Conservation (phyloP, 2,888 invertebrate species). For the Ditylenchus weischeri region DNA sequence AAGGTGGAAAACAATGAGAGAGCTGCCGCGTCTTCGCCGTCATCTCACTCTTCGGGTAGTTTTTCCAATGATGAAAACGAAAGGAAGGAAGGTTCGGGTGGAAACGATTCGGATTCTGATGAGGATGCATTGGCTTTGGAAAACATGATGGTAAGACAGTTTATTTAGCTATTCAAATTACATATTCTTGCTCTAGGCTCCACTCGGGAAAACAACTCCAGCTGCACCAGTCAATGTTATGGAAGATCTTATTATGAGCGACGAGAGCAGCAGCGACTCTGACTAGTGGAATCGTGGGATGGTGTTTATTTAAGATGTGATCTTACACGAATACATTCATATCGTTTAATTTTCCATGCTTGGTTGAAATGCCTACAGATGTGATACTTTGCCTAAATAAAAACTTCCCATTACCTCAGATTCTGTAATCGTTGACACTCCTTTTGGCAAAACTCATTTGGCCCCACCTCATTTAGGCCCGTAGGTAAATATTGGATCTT, state of each 20-base stretch:
- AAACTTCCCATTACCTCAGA: too few relatives aligned
- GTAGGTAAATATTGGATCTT: too few relatives aligned
- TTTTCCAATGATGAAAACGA: background rate
- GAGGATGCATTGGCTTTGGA: slow-evolving; percentile 16
- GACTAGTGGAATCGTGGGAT: background rate
- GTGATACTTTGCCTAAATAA: slow-evolving; percentile 1
- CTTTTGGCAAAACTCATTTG: too few relatives aligned
- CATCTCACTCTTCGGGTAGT: slow-evolving; percentile 4
- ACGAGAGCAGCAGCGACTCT: background rate
- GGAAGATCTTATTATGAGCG: slow-evolving; percentile 17
- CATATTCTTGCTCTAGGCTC: background rate
- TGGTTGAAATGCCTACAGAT: background rate
- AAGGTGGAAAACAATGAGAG: background rate
- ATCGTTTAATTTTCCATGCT: background rate
- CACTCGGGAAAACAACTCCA: background rate
- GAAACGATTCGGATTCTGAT: slow-evolving; percentile 11
- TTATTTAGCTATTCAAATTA: background rate
- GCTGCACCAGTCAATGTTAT: slow-evolving; percentile 2
- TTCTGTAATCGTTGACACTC: too few relatives aligned
- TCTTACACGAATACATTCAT: background rate
- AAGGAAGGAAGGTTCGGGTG: slow-evolving; percentile 1
- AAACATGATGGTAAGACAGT: slow-evolving; percentile 6
- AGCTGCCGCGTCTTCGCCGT: background rate
- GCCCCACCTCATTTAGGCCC: too few relatives aligned
- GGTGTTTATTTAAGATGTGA: background rate